A percentile compares a stretch with the other conserved stretches of the same genome.
Conservation (phyloP, 2,797 vertebrate species). For the Scolopax rusticola region DNA sequence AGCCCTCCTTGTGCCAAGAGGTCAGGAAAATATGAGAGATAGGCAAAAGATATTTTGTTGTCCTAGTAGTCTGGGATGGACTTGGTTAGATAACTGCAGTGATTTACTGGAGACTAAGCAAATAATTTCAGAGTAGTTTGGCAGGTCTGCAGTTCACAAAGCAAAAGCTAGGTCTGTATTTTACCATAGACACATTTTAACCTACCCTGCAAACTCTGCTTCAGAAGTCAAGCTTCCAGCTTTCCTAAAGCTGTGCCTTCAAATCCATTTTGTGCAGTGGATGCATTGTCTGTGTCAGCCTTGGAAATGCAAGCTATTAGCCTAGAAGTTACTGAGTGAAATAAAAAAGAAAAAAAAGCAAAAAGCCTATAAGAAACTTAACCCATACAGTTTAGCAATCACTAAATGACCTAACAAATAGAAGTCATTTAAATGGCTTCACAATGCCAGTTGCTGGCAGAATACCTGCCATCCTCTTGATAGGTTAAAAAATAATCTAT, state of each 20-base stretch:
- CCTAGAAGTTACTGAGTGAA: neutral
- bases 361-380: conserved; percentile 19
- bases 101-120: conserved; percentile 18
- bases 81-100: conserved; percentile 2
- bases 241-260: neutral
- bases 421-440: conserved; percentile 6
- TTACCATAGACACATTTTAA: neutral
- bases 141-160: neutral
- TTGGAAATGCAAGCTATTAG: neutral
- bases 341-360: neutral
- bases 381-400: neutral
- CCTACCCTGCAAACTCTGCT: neutral
- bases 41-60: neutral
- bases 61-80: neutral
- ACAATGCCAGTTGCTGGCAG: conserved; percentile 27
- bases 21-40: neutral
- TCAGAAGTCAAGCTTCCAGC: conserved; percentile 3
- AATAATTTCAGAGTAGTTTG: neutral
- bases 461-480: conserved; percentile 44
- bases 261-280: neutral
- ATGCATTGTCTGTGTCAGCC: neutral
- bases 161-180: neutral
- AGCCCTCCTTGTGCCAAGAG: neutral
- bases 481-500: conserved; percentile 72
- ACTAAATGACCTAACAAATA: conserved; percentile 31